phyloP scores from a whole-genome alignment of 2,797 vertebrate genomes.

The Carduelis carduelis region DNA sequence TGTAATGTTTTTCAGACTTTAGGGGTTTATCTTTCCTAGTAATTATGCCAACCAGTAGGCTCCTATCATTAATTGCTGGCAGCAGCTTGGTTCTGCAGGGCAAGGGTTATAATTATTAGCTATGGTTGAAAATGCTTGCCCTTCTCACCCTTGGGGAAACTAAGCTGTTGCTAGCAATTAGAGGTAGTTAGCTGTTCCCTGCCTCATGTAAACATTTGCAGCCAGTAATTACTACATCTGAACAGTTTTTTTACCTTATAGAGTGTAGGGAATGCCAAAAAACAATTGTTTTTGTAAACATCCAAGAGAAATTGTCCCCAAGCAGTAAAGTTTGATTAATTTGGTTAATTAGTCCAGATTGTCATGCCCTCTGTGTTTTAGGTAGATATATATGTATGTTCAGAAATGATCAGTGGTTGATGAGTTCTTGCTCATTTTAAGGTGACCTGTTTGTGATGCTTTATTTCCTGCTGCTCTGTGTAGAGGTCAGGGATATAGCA shows the following conservation, averaged over 20 bases:
- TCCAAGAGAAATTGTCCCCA: not conserved
- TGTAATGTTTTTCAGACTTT: not conserved
- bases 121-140: constrained; percentile 1
- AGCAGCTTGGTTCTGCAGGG: not conserved
- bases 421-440: not conserved
- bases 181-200: not conserved
- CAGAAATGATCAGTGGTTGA: not conserved
- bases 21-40: not conserved
- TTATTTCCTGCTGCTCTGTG: not conserved
- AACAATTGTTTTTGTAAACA: not conserved
- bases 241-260: not conserved
- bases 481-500: not conserved
- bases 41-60: not conserved
- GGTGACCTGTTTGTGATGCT: not conserved
- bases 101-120: not conserved
- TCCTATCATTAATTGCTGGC: not conserved
- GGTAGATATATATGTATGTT: not conserved
- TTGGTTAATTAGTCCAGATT: not conserved
- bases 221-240: not conserved
- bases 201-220: not conserved
- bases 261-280: not conserved
- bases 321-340: not conserved
- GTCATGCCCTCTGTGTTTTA: not conserved
- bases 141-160: not conserved
- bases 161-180: constrained; percentile 8